Conservation (phyloP, 2,888 invertebrate genomes). For the Maniola hyperantus region DNA sequence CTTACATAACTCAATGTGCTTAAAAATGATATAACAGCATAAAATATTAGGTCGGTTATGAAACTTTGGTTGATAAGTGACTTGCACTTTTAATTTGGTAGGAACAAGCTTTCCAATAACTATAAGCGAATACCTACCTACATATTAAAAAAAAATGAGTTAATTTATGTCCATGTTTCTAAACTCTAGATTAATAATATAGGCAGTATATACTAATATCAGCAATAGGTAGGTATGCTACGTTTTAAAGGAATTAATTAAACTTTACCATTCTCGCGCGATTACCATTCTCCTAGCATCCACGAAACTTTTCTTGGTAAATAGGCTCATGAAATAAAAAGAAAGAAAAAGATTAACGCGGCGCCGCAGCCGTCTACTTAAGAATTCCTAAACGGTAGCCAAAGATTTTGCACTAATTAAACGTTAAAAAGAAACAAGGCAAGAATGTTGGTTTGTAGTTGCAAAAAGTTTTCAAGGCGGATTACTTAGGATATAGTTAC, state of each 20-base stretch:
- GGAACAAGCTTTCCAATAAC: too few species aligned
- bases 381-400: conserved; percentile 41
- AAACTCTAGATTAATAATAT: background rate
- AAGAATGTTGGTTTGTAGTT: conserved; percentile 21
- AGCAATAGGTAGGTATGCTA: background rate
- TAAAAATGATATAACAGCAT: background rate
- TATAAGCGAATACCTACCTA: too few species aligned
- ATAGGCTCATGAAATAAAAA: conserved; percentile 73
- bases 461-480: conserved; percentile 12
- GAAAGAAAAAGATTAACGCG: conserved; percentile 54
- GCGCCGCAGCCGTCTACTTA: conserved; percentile 34
- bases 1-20: background rate
- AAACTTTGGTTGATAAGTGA: background rate
- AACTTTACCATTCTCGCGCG: conserved; percentile 59
- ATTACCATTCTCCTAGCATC: conserved; percentile 68
- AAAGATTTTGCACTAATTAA: conserved; percentile 61
- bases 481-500: conserved; percentile 15
- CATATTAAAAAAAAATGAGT: too few species aligned
- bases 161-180: background rate
- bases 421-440: conserved; percentile 48
- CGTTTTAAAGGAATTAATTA: conserved; percentile 66
- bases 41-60: background rate
- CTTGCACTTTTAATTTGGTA: background rate
- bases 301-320: conserved; percentile 65
- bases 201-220: too few species aligned